Evolutionary conservation across 2,888 invertebrate genomes (phyloP).

Genomic region (Bunonema sp.): DNA sequence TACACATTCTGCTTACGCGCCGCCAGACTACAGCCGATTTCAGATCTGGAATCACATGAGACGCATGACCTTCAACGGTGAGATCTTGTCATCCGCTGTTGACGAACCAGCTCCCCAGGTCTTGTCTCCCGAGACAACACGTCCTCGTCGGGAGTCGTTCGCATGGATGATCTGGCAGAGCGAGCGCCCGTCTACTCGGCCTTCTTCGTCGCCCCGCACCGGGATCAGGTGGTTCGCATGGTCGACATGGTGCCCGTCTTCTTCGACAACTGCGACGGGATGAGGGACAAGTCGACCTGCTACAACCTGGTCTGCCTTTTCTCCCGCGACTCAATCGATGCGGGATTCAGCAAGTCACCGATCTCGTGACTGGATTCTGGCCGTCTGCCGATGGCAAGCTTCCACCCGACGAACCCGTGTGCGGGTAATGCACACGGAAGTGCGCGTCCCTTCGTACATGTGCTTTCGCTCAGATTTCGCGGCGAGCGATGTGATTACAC

Average conservation of each 20-base stretch:
- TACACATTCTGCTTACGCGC: no score
- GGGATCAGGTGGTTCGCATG: constrained; percentile 35
- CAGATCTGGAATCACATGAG: constrained; percentile 42
- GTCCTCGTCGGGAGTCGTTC: constrained; percentile 28
- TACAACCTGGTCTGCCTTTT: constrained; percentile 20
- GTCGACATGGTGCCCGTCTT: constrained; percentile 30
- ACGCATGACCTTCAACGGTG: constrained; percentile 26
- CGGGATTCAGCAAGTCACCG: constrained; percentile 19
- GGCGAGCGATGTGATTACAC: constrained; percentile 22
- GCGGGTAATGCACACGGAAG: background rate
- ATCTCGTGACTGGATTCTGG: constrained; percentile 38
- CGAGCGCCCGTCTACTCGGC: constrained; percentile 35
- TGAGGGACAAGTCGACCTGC: constrained; percentile 26
- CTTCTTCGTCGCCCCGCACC: constrained; percentile 34
- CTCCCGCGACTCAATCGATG: background rate
- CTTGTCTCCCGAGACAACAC: constrained; percentile 26
- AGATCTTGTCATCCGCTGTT: background rate
- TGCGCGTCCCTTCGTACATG: background rate
- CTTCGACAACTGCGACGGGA: constrained; percentile 28
- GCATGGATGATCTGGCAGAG: constrained; percentile 41
- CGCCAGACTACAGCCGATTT: no score
- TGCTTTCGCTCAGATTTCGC: background rate
- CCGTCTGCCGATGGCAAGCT: constrained; percentile 27
- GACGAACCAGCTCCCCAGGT: constrained; percentile 7
- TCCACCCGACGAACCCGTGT: constrained; percentile 26